Evolutionary conservation across 2,797 vertebrate genomes (phyloP), one percentile per base, ranked within the genome.

Genomic region (Odontamblyopus lacepedii): DNA sequence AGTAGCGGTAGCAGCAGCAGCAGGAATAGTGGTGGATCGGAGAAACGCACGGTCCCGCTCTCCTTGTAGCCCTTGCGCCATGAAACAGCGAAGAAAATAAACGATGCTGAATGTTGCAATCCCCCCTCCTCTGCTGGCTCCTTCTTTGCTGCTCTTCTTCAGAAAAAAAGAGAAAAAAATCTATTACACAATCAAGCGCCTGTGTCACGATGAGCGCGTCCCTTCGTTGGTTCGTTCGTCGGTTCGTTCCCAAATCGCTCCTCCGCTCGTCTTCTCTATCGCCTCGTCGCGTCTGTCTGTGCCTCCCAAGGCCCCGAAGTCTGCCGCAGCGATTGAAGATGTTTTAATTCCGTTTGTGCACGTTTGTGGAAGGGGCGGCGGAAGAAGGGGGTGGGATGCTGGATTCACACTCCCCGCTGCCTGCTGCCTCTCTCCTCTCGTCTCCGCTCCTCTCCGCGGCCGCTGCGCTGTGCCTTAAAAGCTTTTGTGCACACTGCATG

Each of bases 21-120:
- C 9, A 4, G 38, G n/a, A 12, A 11, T 7, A 13, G 29, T 18
- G 29, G 29, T 8, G 16, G 59, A 6, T 1, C 32, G 73, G 87
- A 83, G 73, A 87, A 83, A 78, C 88, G 87, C 79, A 89, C 83
- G 78, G 88, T 48, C 44, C 44, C 13, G 88, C 89, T 90, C 88
- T 44, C 63, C n/a, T 88, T 78, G 12, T 62, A 90, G 92, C 89
- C 91, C 90, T 87, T 92, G 92, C 89, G 90, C 93, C 92, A 94
- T 94, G 88, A 83, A 94, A 91, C 63, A 91, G 73, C 75, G 77
- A 75, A 74, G 76, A 80, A 87, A 85, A 86, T 69, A 77, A 86
- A 81, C 67, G 71, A 61, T 77, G 77, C 72, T 82, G 84, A 81
- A 87, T 78, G 88, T 82, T 87, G 83, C 78, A 82, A 84, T 87